phyloP scores from a whole-genome alignment of 2,888 invertebrate genomes.

The Aphodius sticticus region DNA sequence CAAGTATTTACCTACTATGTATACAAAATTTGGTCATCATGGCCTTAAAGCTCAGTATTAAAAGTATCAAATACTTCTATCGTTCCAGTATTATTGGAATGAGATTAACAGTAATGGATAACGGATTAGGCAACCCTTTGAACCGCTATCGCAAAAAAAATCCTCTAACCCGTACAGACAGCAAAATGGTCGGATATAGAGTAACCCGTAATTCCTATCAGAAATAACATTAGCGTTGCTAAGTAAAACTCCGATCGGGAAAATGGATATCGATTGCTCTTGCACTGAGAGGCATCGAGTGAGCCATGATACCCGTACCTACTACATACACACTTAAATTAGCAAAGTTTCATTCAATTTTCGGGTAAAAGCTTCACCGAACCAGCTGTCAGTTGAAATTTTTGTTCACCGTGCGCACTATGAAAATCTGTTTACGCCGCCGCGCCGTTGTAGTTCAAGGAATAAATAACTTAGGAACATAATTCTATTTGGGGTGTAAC shows the following conservation, averaged over 20 bases:
- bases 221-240: not conserved
- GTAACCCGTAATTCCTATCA: not conserved
- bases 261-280: not conserved
- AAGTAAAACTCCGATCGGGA: not conserved
- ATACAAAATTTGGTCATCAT: no score
- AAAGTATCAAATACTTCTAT: no score
- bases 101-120: not conserved
- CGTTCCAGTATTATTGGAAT: not conserved
- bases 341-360: constrained; percentile 4
- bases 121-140: not conserved
- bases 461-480: not conserved
- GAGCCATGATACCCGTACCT: not conserved
- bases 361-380: not conserved
- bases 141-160: not conserved
- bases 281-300: no score
- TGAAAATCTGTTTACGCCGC: not conserved
- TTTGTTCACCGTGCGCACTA: not conserved
- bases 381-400: not conserved
- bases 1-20: no score
- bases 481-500: not conserved
- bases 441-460: constrained; percentile 4
- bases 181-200: not conserved
- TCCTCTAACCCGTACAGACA: not conserved
- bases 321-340: not conserved
- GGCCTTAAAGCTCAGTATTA: no score